These are phyloP conservation scores for Furcifer pardalis DNA, from an alignment of 2,797 vertebrate species.

Conservation along the genomic window DNA sequence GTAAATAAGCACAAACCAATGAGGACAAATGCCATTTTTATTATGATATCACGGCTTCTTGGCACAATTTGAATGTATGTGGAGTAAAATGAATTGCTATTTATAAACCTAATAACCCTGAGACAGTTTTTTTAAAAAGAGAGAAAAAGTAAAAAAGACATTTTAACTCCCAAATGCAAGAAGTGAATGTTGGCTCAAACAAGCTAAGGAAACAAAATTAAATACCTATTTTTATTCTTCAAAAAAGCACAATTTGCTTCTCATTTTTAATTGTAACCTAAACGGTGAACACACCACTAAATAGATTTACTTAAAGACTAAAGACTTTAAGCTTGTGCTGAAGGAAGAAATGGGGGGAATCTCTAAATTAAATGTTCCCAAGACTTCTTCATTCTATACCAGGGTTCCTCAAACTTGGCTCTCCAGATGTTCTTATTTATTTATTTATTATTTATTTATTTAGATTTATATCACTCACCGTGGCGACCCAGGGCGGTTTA, in stretches of 20 bases:
- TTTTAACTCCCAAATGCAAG: conserved; percentile 44
- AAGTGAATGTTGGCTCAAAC: conserved; percentile 30
- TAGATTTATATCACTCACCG: too few species aligned
- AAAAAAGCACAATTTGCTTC: conserved; percentile 41
- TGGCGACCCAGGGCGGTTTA: too few species aligned
- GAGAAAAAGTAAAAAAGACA: conserved; percentile 4
- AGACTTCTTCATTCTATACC: too few species aligned
- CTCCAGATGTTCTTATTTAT: too few species aligned
- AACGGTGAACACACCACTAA: conserved; percentile 40
- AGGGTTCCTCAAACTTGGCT: too few species aligned
- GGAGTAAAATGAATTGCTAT: conserved; percentile 13
- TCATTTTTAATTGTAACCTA: conserved; percentile 60
- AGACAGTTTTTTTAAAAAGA: neutral
- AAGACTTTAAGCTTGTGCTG: conserved; percentile 45
- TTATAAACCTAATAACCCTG: neutral
- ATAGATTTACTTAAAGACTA: conserved; percentile 55
- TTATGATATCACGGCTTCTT: conserved; percentile 27
- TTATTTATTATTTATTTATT: too few species aligned
- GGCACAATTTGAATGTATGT: conserved; percentile 1
- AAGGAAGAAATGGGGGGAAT: conserved; percentile 36
- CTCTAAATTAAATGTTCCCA: conserved; percentile 53
- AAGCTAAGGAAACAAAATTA: conserved; percentile 51
- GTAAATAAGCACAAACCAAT: conserved; percentile 9
- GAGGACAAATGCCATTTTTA: conserved; percentile 13
- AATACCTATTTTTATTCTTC: conserved; percentile 48